Conservation (phyloP, 2,113 vertebrate genomes). For the Syngnathus floridae region DNA sequence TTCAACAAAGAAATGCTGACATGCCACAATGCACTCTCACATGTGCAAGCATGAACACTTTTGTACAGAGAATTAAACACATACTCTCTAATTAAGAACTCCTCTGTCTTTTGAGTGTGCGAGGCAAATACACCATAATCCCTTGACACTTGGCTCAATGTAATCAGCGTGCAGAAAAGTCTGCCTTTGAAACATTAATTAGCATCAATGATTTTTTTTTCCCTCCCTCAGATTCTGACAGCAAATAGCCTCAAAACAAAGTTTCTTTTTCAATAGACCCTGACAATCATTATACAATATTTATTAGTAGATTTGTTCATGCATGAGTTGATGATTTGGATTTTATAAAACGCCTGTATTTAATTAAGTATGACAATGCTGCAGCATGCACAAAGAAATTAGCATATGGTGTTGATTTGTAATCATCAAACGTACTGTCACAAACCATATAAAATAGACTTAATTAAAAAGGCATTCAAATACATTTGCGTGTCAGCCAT, state of each 20-base stretch:
- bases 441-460: slow-evolving; percentile 6
- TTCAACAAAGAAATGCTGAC: slow-evolving; percentile 35
- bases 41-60: slow-evolving; percentile 22
- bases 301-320: not conserved
- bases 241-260: slow-evolving; percentile 53
- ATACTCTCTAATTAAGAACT: slow-evolving; percentile 63
- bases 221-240: slow-evolving; percentile 45
- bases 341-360: slow-evolving; percentile 13
- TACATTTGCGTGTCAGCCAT: slow-evolving; percentile 22
- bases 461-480: slow-evolving; percentile 15
- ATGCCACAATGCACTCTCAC: slow-evolving; percentile 32
- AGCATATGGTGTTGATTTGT: slow-evolving; percentile 30
- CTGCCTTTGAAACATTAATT: slow-evolving; percentile 66
- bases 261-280: slow-evolving; percentile 30
- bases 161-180: slow-evolving; percentile 60
- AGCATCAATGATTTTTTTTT: slow-evolving; percentile 66
- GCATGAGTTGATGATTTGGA: slow-evolving; percentile 13
- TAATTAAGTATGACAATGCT: slow-evolving; percentile 23
- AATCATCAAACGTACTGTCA: slow-evolving; percentile 13
- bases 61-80: slow-evolving; percentile 26
- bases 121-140: slow-evolving; percentile 64
- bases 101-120: slow-evolving; percentile 56
- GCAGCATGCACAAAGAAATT: slow-evolving; percentile 14
- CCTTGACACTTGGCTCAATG: slow-evolving; percentile 60
- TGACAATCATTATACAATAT: slow-evolving; percentile 18